Evolutionary conservation across 2,888 invertebrate genomes (phyloP).

Genomic region (Nephrotoma flavescens): DNA sequence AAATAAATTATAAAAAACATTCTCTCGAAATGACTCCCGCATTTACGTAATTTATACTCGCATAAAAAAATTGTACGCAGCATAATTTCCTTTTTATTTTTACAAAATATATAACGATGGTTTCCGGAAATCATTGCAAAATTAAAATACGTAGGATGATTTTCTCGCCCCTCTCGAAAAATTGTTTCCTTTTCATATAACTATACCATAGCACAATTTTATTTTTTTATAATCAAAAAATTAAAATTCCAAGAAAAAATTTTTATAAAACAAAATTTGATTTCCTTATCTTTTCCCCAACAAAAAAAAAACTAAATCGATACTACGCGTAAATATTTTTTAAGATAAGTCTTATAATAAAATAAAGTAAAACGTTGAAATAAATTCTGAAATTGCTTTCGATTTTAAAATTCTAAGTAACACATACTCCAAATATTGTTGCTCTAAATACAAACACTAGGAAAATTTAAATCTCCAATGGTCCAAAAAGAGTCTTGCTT

Average conservation of each 20-base stretch:
- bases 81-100: not conserved
- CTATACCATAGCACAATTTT: not conserved
- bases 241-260: not conserved
- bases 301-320: not conserved
- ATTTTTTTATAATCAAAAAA: not conserved
- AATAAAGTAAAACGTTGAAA: not conserved
- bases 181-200: not conserved
- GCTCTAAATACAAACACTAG: not conserved
- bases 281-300: not conserved
- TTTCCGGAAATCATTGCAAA: not conserved
- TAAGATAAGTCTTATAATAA: not conserved
- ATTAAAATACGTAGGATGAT: not conserved
- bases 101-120: not conserved
- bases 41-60: not conserved
- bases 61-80: not conserved
- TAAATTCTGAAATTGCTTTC: not conserved
- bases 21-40: not conserved
- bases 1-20: too few relatives aligned
- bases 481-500: too few relatives aligned
- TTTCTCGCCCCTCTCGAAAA: not conserved
- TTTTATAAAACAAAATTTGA: not conserved
- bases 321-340: not conserved
- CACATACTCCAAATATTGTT: not conserved
- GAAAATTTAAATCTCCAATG: too few relatives aligned
- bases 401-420: not conserved